phyloP scores from a whole-genome alignment of 1,140 invertebrate genomes.

The Listronotus bonariensis region DNA sequence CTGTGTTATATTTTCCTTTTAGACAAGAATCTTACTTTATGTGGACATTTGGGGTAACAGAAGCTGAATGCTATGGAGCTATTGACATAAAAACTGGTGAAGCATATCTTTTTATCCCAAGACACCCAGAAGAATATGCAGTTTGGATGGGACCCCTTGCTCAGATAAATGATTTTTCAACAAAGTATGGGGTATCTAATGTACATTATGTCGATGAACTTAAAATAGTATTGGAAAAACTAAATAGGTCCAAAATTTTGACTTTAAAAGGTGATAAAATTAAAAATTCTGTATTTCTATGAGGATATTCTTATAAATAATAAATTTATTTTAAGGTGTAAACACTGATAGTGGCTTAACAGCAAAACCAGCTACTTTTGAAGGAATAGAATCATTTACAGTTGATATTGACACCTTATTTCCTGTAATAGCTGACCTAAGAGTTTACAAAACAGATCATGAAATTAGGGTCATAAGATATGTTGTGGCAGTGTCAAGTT shows the following conservation, averaged over 20 bases:
- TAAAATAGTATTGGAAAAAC: constrained; percentile 13
- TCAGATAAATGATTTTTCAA: constrained; percentile 71
- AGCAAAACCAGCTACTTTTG: constrained; percentile 76
- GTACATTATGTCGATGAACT: constrained; percentile 78
- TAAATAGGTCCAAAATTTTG: constrained; percentile 57
- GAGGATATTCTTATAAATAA: too few relatives aligned
- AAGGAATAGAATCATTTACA: constrained; percentile 77
- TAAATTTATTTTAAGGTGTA: constrained; percentile 36
- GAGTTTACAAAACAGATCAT: constrained; percentile 85
- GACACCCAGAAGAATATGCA: constrained; percentile 79
- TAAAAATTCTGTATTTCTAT: constrained; percentile 11
- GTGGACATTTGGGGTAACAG: constrained; percentile 87
- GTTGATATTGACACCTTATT: constrained; percentile 44
- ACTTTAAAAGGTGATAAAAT: constrained; percentile 29
- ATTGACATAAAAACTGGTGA: constrained; percentile 74
- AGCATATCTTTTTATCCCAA: constrained; percentile 82
- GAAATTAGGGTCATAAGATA: constrained; percentile 93
- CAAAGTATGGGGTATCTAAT: constrained; percentile 82
- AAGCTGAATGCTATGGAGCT: constrained; percentile 87
- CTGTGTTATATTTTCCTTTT: background rate
- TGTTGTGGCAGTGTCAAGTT: constrained; percentile 85
- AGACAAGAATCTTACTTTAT: constrained; percentile 82
- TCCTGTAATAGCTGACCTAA: constrained; percentile 51
- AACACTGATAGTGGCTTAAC: constrained; percentile 87
- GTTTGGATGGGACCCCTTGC: constrained; percentile 87